Base-by-base conservation (phyloP, 2,113 vertebrate genomes). In the Xiphophorus maculatus region DNA sequence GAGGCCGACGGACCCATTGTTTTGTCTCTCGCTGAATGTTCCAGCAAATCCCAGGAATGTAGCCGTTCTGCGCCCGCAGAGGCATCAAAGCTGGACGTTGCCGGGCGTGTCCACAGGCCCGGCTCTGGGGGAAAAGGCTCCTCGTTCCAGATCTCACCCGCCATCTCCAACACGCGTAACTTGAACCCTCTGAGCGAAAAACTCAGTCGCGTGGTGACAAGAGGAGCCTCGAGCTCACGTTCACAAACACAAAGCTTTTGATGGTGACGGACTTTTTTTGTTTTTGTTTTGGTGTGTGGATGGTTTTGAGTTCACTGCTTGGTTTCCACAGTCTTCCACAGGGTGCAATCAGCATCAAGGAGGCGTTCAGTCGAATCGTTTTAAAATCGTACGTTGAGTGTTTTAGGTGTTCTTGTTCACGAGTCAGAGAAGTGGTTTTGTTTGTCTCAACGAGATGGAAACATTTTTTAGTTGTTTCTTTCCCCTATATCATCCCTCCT, bases 321-420 rank as follows among this genome's bases (percentile, higher is more conserved):
- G 30, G 63, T 58, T n/a, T n/a, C 84, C 83, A 13, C 40, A 80
- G 91, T 91, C 92, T 92, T 90, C 90, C 91, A 87, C 82, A 79
- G 80, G 42, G 66, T 85, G 64, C 88, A 82, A 85, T 91, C 85
- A 87, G 15, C 81, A 76, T 88, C 76, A 83, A 69, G 65, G 69
- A 86, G 81, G 81, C 84, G 74, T 81, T 54, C 76, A 73, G 29
- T 51, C 75, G 71, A 64, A 28, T 32, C 67, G 80, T 54, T 69
- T 76, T 42, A 13, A 76, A 65, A 75, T 63, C 51, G 69, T 66
- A 40, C 61, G 27, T 33, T 12, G 69, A 58, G 13, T 72, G 71
- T 71, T 60, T 29, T 74, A 33, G 75, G 54, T 69, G 28, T 5
- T 68, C 73, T 64, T 63, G 66, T 83, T 77, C 65, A 74, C 19